These are phyloP conservation scores for Rallus crepitans DNA, from an alignment of 2,797 vertebrate genomes.

Conservation along the genomic window DNA sequence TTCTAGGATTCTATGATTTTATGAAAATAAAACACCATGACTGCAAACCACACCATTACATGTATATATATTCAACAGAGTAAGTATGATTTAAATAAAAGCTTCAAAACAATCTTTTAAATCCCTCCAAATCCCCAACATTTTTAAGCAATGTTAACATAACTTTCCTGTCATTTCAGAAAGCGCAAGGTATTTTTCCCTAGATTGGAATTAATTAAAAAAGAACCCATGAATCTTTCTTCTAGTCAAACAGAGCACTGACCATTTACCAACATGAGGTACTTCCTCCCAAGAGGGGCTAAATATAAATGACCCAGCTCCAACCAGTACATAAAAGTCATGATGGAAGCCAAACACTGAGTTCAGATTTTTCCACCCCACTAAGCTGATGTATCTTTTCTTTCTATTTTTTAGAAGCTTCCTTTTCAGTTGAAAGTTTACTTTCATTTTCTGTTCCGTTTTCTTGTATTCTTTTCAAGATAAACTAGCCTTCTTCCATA, in stretches of 20 bases:
- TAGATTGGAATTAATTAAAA: constrained; percentile 32
- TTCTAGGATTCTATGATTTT: too few species aligned
- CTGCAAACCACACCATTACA: not conserved
- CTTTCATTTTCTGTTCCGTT: constrained; percentile 16
- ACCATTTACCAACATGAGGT: constrained; percentile 33
- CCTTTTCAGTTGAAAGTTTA: not conserved
- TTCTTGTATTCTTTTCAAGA: not conserved
- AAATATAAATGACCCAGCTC: constrained; percentile 51
- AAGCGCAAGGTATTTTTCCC: not conserved
- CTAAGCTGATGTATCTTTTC: not conserved
- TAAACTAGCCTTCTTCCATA: not conserved
- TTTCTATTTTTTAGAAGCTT: not conserved
- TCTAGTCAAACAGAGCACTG: constrained; percentile 1
- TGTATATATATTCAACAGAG: not conserved
- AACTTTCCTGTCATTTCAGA: not conserved
- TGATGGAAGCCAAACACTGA: constrained; percentile 34
- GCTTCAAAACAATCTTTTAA: not conserved
- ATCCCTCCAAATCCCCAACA: not conserved
- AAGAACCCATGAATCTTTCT: not conserved
- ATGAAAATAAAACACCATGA: not conserved
- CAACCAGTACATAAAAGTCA: constrained; percentile 39
- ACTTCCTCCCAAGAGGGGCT: constrained; percentile 44
- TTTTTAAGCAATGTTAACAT: not conserved
- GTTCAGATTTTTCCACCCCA: not conserved
- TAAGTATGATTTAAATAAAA: not conserved